Evolutionary conservation across 2,797 vertebrate genomes (phyloP).

Genomic region (Centropyge bicolor): DNA sequence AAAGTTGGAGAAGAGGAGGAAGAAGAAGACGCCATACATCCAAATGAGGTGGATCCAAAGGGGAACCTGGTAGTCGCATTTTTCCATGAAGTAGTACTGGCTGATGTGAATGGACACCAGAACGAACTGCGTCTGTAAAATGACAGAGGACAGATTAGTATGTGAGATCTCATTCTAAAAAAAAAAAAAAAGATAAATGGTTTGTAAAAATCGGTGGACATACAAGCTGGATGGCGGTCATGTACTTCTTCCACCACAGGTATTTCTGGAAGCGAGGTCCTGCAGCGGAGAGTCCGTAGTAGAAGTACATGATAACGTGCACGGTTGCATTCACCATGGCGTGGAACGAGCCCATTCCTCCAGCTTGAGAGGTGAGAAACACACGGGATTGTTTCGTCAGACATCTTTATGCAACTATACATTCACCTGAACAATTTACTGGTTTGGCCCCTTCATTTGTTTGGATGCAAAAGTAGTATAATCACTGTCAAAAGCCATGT

Average conservation of each 20-base stretch:
- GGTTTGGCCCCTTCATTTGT: background rate
- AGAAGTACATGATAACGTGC: constrained; percentile 97
- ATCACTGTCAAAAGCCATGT: background rate
- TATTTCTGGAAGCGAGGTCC: constrained; percentile 96
- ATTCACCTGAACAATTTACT: background rate
- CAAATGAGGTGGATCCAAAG: constrained; percentile 96
- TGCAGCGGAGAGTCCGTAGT: constrained; percentile 94
- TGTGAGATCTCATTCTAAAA: background rate
- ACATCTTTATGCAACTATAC: background rate
- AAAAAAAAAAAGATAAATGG: background rate
- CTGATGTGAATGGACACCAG: constrained; percentile 94
- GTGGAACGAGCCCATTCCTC: constrained; percentile 97
- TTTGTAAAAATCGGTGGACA: constrained; percentile 58
- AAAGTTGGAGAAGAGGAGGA: constrained; percentile 96
- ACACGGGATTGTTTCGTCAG: background rate
- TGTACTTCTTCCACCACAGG: constrained; percentile 99
- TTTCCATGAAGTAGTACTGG: constrained; percentile 98
- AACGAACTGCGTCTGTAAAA: constrained; percentile 92
- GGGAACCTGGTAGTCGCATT: constrained; percentile 93
- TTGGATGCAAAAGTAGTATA: background rate
- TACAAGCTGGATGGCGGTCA: constrained; percentile 98
- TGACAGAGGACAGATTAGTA: background rate
- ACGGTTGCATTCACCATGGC: constrained; percentile 94
- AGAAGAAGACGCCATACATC: constrained; percentile 97
- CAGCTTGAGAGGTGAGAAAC: constrained; percentile 67